Evolutionary conservation across 2,797 vertebrate genomes (phyloP).

Genomic region (Natrix natrix): DNA sequence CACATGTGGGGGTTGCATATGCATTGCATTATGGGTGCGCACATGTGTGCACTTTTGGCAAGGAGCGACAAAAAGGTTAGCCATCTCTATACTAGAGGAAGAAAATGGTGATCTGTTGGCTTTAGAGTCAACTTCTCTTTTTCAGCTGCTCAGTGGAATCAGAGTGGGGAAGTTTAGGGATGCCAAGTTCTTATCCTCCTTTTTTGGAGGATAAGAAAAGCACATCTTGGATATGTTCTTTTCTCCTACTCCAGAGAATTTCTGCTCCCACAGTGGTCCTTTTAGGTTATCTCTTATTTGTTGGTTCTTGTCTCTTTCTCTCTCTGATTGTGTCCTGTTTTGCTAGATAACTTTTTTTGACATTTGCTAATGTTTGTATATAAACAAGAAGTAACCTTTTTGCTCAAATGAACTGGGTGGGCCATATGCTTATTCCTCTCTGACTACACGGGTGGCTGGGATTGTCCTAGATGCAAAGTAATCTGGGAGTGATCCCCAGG

Average conservation of each 20-base stretch:
- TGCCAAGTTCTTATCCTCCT: neutral
- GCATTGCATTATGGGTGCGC: no score
- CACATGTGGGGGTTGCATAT: no score
- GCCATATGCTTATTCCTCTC: neutral
- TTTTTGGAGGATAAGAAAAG: neutral
- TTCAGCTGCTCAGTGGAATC: neutral
- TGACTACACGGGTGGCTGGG: neutral
- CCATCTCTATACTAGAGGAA: neutral
- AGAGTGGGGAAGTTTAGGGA: neutral
- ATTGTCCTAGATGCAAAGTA: neutral
- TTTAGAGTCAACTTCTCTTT: neutral
- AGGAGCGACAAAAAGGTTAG: no score
- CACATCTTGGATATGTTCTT: neutral
- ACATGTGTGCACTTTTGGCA: no score
- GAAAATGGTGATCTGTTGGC: neutral
- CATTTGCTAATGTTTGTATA: neutral
- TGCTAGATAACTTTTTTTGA: neutral
- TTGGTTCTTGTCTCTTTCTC: neutral
- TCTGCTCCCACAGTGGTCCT: neutral
- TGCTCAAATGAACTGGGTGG: neutral
- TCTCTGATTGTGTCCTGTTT: neutral
- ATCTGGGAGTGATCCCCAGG: neutral
- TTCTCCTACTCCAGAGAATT: neutral
- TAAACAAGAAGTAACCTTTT: neutral
- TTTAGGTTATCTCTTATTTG: neutral